These are phyloP conservation scores for Anomalospiza imberbis DNA, from an alignment of 2,797 vertebrate species.

Conservation along the genomic window DNA sequence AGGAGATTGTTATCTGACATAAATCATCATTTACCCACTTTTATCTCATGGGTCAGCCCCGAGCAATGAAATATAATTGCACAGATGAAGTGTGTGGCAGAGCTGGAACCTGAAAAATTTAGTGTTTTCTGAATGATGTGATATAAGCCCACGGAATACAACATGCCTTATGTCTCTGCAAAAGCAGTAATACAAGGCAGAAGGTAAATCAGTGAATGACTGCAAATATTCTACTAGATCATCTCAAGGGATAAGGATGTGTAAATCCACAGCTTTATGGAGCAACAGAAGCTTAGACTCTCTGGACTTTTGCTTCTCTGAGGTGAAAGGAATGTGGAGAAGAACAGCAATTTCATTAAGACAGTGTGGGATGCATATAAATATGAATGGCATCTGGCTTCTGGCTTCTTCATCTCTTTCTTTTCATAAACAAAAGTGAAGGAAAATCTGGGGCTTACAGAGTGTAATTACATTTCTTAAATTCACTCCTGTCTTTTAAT, in stretches of 20 bases:
- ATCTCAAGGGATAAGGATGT: neutral
- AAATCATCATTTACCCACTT: slow-evolving; percentile 13
- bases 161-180: neutral
- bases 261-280: neutral
- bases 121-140: neutral
- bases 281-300: neutral
- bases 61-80: neutral
- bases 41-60: slow-evolving; percentile 12
- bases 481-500: neutral
- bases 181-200: neutral
- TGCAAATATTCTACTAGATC: neutral
- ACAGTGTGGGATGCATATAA: neutral
- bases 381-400: neutral
- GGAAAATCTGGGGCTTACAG: neutral
- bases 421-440: neutral
- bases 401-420: neutral
- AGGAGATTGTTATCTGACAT: slow-evolving; percentile 29
- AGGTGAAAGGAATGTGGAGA: neutral
- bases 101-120: neutral
- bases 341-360: neutral
- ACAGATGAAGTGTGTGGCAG: neutral
- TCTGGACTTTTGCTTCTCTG: neutral
- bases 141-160: neutral
- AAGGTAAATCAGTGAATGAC: neutral
- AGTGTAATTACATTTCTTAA: neutral